Evolutionary conservation across 1,140 invertebrate genomes (phyloP).

Genomic region (Bombus huntii): DNA sequence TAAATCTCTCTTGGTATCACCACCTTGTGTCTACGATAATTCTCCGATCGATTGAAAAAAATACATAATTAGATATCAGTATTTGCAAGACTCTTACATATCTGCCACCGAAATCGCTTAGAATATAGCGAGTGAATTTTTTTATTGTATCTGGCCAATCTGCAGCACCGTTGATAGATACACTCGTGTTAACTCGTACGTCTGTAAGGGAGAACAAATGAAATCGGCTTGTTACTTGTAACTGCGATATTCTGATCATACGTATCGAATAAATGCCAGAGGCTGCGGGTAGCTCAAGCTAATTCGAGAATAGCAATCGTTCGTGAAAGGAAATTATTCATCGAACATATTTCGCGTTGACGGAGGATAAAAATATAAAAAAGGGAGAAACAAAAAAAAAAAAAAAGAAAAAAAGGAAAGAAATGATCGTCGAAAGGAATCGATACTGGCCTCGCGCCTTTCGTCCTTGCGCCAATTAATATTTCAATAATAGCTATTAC

Average conservation of each 20-base stretch:
- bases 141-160: slow-evolving; percentile 37
- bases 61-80: slow-evolving; percentile 17
- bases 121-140: slow-evolving; percentile 56
- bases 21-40: no score
- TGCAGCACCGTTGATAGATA: slow-evolving; percentile 52
- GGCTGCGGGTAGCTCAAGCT: slow-evolving; percentile 54
- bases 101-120: neutral
- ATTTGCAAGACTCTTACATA: slow-evolving; percentile 20
- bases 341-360: slow-evolving; percentile 53
- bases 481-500: slow-evolving; percentile 10
- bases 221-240: slow-evolving; percentile 63
- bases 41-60: neutral
- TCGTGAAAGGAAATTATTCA: slow-evolving; percentile 62
- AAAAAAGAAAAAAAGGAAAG: neutral
- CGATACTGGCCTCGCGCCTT: slow-evolving; percentile 5
- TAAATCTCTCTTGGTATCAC: neutral
- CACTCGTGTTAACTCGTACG: slow-evolving; percentile 41
- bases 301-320: slow-evolving; percentile 64
- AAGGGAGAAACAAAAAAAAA: neutral
- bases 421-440: slow-evolving; percentile 6
- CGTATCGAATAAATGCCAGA: slow-evolving; percentile 63
- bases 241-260: slow-evolving; percentile 55
- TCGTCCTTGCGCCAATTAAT: slow-evolving; percentile 15
- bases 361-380: slow-evolving; percentile 8
- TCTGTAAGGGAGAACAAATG: slow-evolving; percentile 50